Base-by-base conservation (phyloP, 2,888 invertebrate genomes). In the Ptilodon capucinus region DNA sequence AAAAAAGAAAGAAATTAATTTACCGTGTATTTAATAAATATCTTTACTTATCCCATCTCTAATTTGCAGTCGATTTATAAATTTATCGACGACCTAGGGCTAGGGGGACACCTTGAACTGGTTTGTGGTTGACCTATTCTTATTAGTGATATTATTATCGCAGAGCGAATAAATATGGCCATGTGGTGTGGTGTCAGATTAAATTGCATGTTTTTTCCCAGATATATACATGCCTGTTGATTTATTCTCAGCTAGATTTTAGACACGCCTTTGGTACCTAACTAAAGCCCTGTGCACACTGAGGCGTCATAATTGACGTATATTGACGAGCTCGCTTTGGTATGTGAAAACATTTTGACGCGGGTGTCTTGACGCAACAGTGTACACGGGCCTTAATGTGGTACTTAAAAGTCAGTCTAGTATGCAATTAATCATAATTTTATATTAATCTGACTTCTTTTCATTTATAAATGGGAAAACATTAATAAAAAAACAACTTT, bases 81-180 rank as follows among this genome's bases (percentile, higher is more conserved):
- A 50, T 44, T 42, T 40, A 57, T 51, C 36, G 46, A 51, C 50
- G 38, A 45, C 4, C 28, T 36, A 16, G 30, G 44, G 42, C 48
- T 35, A 13, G n/a, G 41, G 28, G 42, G 38, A 2, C 39, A 51
- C 48, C 60, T 57, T 51, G 42, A 45, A 40, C 48, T 50, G 41
- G 40, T 48, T 42, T 40, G 40, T 57, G 57, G 64, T 46, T 34
- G 30, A 21, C 14, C 23, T 34, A 48, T 11, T 14, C 32, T 51
- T 13, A 38, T 19, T 19, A 38, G n/a, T 38, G 38, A 2, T 38
- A 38, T 19, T n/a, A 13, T 19, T 38, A 38, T 18, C n/a, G 19
- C 13, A 8, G 3, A 17, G 17, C 4, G 17, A n/a, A 19, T 13
- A 38, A 16, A 17, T 6, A 38, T 19, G 38, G 14, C 23, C 14